Conservation (phyloP, 2,888 invertebrate species). For the Aplocera efformata region DNA sequence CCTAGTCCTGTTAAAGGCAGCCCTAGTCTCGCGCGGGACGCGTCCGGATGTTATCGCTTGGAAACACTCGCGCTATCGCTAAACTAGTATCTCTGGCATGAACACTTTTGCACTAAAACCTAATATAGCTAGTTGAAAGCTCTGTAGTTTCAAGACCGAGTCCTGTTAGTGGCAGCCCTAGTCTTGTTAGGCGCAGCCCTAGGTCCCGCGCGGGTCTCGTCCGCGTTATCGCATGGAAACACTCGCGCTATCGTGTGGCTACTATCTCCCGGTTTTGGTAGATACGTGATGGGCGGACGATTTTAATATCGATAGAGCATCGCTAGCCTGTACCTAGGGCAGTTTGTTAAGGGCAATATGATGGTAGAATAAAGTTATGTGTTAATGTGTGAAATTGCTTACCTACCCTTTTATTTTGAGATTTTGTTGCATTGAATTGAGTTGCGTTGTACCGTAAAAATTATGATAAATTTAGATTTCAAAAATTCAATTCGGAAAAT, state of each 20-base stretch:
- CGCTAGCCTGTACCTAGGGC: slow-evolving; percentile 16
- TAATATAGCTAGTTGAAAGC: neutral
- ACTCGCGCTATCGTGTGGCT: slow-evolving; percentile 20
- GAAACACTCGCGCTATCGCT: slow-evolving; percentile 53
- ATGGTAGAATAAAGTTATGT: too few relatives aligned
- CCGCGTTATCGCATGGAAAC: slow-evolving; percentile 52
- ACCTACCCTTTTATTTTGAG: too few relatives aligned
- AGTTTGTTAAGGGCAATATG: neutral
- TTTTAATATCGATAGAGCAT: slow-evolving; percentile 29
- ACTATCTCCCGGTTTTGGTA: slow-evolving; percentile 7
- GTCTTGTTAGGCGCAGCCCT: slow-evolving; percentile 13
- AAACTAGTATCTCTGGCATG: slow-evolving; percentile 43
- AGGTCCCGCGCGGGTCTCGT: slow-evolving; percentile 18
- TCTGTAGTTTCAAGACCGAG: slow-evolving; percentile 1
- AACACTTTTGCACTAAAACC: neutral
- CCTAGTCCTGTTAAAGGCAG: too few relatives aligned
- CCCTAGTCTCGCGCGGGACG: slow-evolving; percentile 18
- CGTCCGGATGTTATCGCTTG: slow-evolving; percentile 46
- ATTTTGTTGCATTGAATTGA: too few relatives aligned
- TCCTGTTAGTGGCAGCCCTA: too few relatives aligned
- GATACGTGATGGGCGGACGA: slow-evolving; percentile 9
- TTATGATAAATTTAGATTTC: too few relatives aligned
- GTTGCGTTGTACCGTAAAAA: too few relatives aligned
- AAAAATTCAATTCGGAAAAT: too few relatives aligned
- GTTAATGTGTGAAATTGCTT: neutral